Evolutionary conservation across 2,113 vertebrate species (phyloP), one percentile per base, ranked within the genome.

Genomic region (Dolichallabes microphthalmus): DNA sequence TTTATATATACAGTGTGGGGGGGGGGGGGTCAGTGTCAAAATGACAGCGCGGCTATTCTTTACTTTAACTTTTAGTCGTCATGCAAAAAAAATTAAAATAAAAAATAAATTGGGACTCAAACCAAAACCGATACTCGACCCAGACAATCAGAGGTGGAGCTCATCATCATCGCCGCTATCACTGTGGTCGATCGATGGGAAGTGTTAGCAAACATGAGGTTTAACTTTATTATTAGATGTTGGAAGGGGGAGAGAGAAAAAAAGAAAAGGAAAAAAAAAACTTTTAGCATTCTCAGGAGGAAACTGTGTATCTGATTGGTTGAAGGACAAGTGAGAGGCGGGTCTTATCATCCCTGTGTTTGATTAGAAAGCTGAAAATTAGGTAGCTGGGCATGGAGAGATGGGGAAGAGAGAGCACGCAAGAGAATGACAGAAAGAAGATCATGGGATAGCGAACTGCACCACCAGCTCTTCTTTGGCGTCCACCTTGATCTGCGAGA

Each of bases 381-480:
- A 45, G 45, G 8, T 78, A 58, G 17, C 15, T 7, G 53, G 53
- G 4, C n/a, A 61, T 19, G 50, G 89, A 52, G 83, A 88, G 86
- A 22, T 30, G 11, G 15, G 8, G 17, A 39, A 52, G 11, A 88
- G 53, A 90, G 77, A 64, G n/a, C n/a, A n/a, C n/a, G n/a, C n/a
- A n/a, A n/a, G 27, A 13, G 6, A 85, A 66, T 55, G 82, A 86
- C 74, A 86, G 89, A 86, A 89, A 61, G 32, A 61, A 25, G 20
- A 87, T 97, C 96, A 99, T 3, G 97, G 98, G 91, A 98, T 98
- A 88, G 97, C 96, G 93, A 98, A 98, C 94, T 99, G 97, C 91
- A 98, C 97, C 91, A 99, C 97, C 88, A 98, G 94, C 85, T 99
- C 97, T 92, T 99, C 97, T 94, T 98, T 98, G 86, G 97, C 96